These are phyloP conservation scores for Sphaeramia orbicularis DNA, from an alignment of 2,797 vertebrate genomes.

Conservation along the genomic window DNA sequence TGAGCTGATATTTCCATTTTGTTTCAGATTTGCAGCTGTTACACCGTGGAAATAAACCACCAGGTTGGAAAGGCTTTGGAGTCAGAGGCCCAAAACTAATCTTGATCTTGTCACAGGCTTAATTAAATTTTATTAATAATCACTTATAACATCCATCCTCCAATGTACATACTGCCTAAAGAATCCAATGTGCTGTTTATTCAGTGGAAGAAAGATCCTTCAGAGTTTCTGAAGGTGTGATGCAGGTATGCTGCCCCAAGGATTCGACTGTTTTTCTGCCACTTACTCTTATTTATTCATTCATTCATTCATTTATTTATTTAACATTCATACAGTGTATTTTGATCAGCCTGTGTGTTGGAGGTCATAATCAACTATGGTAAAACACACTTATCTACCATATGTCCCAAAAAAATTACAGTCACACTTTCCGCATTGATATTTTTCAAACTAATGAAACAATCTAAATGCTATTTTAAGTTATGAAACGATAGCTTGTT, in stretches of 20 bases:
- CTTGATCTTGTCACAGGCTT: constrained; percentile 33
- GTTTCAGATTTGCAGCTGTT: constrained; percentile 37
- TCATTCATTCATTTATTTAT: no score
- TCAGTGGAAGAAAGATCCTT: constrained; percentile 3
- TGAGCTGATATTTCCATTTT: constrained; percentile 60
- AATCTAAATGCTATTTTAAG: no score
- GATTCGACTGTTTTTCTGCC: constrained; percentile 8
- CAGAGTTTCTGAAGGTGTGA: constrained; percentile 22
- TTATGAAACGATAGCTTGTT: no score
- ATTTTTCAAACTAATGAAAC: no score
- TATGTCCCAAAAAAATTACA: no score
- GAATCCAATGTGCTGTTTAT: constrained; percentile 17
- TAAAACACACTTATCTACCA: constrained; percentile 30
- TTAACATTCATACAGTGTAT: background rate
- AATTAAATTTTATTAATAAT: constrained; percentile 40
- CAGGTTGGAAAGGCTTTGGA: constrained; percentile 22
- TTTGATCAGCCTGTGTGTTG: constrained; percentile 22
- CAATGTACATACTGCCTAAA: constrained; percentile 1
- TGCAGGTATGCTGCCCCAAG: background rate
- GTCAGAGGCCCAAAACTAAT: constrained; percentile 46
- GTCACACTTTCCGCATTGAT: no score
- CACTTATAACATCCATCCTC: constrained; percentile 25
- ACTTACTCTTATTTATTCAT: background rate
- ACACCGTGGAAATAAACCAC: constrained; percentile 27
- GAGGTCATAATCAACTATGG: constrained; percentile 40